These are phyloP conservation scores for Cotesia congregata DNA, from an alignment of 2,888 invertebrate genomes.

Conservation along the genomic window DNA sequence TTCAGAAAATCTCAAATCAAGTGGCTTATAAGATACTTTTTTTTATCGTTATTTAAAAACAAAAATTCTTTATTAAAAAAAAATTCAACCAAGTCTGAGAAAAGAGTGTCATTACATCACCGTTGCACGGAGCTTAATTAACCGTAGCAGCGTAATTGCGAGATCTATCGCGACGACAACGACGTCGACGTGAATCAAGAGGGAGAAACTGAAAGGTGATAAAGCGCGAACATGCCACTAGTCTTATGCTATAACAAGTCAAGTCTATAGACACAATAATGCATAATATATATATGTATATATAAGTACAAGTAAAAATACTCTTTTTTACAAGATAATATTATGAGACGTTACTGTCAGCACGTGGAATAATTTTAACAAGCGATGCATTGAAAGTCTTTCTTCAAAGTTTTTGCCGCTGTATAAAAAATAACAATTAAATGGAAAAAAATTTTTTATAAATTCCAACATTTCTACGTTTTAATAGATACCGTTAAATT, in stretches of 20 bases:
- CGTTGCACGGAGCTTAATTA: conserved; percentile 33
- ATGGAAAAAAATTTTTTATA: conserved; percentile 6
- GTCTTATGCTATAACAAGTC: too few species aligned
- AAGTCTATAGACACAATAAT: neutral
- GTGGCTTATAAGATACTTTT: too few species aligned
- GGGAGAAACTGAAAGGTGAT: neutral
- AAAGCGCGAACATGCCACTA: neutral
- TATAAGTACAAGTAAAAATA: too few species aligned
- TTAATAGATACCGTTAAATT: conserved; percentile 36
- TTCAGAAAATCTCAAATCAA: too few species aligned
- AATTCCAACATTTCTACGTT: conserved; percentile 31
- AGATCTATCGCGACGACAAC: conserved; percentile 23
- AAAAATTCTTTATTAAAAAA: neutral
- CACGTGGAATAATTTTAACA: conserved; percentile 44
- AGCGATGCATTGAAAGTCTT: conserved; percentile 1
- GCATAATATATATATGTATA: neutral
- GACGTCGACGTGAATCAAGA: neutral
- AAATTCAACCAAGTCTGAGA: neutral
- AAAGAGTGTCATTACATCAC: conserved; percentile 29
- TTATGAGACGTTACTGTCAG: conserved; percentile 20
- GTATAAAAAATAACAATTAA: conserved; percentile 21
- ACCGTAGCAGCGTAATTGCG: conserved; percentile 31
- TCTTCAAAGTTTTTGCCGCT: conserved; percentile 10
- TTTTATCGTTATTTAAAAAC: neutral
- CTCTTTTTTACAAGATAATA: neutral